These are phyloP conservation scores for Stenodema calcarata DNA, from an alignment of 2,888 invertebrate species.

Conservation along the genomic window DNA sequence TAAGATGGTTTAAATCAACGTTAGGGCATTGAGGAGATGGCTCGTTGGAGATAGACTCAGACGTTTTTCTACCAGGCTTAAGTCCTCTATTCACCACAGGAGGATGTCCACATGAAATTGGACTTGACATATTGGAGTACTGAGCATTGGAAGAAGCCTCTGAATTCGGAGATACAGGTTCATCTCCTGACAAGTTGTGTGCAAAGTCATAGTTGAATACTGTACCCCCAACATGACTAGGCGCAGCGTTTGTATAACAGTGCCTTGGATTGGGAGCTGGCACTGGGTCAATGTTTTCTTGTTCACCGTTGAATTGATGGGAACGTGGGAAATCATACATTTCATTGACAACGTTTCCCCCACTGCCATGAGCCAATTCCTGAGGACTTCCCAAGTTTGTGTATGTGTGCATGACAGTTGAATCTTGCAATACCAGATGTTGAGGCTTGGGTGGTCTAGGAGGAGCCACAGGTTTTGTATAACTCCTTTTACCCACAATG, in stretches of 20 bases:
- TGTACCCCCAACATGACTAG: conserved; percentile 61
- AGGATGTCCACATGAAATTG: conserved; percentile 64
- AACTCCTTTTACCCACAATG: conserved; percentile 51
- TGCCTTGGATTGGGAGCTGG: conserved; percentile 62
- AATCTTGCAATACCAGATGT: conserved; percentile 63
- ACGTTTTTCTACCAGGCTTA: conserved; percentile 73
- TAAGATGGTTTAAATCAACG: conserved; percentile 58
- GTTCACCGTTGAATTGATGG: conserved; percentile 65
- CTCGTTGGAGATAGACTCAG: conserved; percentile 64
- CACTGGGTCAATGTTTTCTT: conserved; percentile 59
- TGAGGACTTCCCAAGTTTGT: conserved; percentile 61
- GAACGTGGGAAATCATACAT: conserved; percentile 76
- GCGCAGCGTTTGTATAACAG: conserved; percentile 70
- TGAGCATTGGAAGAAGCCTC: conserved; percentile 64
- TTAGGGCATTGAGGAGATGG: conserved; percentile 62
- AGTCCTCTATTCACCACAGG: conserved; percentile 82
- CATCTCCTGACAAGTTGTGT: conserved; percentile 60
- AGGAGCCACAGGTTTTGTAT: conserved; percentile 64
- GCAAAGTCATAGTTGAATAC: conserved; percentile 69
- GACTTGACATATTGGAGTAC: conserved; percentile 70
- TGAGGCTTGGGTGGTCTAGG: conserved; percentile 80
- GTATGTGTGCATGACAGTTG: conserved; percentile 62
- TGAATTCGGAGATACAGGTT: conserved; percentile 65
- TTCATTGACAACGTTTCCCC: conserved; percentile 60
- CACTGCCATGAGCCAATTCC: conserved; percentile 61